Evolutionary conservation across 2,888 invertebrate genomes (phyloP), one percentile per base, ranked within the genome.

Genomic region (Celastrina argiolus): DNA sequence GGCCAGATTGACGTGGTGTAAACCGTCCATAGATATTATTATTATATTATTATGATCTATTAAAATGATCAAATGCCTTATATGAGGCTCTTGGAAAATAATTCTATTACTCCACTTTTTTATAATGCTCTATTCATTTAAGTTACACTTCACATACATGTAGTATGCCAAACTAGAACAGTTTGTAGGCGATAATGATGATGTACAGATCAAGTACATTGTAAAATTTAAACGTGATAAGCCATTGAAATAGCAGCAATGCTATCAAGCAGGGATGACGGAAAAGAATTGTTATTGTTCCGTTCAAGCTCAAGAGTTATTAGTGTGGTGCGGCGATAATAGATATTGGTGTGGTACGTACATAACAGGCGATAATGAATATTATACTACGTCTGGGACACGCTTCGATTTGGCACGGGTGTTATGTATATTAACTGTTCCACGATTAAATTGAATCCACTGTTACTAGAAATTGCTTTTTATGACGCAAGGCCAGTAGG

Each of bases 211-310:
- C 45, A 18, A 18, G 8, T 16, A 45, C 45, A 45, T 10, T 18
- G 45, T 45, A 45, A 16, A 18, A 18, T 18, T 45, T 45, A 45
- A 45, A 18, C 18, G 10, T 18, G 45, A 18, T 18, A 45, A 45
- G 45, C 10, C 2, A 45, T 18, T 1, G 45, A 45, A 45, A 45
- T 3, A 31, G n/a, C 5, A 31, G 8, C 18, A 45, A 45, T 10
- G 18, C 10, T 42, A 8, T 42, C 45, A 8, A 18, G 45, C 18
- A 10, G 16, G 16, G 45, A 45, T 45, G 45, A 18, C 10, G 45
- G 45, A 16, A 45, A 45, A 45, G 10, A 45, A 45, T 45, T 45
- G 45, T 45, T 45, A 45, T 45, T 45, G 45, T 45, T 45, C 16
- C 18, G 45, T 45, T 45, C 45, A 45, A 45, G 10, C 45, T 45